These are phyloP conservation scores for Forbesichthys papilliferus DNA, from an alignment of 2,113 vertebrate species.

Conservation along the genomic window DNA sequence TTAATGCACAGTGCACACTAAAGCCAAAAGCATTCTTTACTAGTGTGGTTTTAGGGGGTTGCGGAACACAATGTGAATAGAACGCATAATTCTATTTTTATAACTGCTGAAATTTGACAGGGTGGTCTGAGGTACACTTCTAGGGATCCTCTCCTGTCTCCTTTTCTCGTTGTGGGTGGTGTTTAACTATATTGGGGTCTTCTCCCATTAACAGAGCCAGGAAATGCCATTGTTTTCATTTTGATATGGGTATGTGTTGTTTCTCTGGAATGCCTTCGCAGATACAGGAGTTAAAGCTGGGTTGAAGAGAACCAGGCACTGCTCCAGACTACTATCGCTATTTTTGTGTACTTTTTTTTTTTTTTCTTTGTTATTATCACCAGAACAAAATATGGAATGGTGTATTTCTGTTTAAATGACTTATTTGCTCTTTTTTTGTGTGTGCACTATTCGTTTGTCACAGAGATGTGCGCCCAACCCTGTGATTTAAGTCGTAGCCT, in stretches of 20 bases:
- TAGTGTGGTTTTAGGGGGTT: background rate
- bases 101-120: background rate
- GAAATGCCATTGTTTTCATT: slow-evolving; percentile 51
- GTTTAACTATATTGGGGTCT: background rate
- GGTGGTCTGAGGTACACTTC: background rate
- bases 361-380: background rate
- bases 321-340: background rate
- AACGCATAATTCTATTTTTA: background rate
- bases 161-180: background rate
- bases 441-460: slow-evolving; percentile 10
- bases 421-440: background rate
- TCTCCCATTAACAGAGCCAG: background rate
- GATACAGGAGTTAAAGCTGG: background rate
- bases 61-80: background rate
- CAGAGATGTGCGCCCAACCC: slow-evolving; percentile 47
- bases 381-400: background rate
- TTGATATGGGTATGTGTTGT: slow-evolving; percentile 31
- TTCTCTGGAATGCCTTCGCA: slow-evolving; percentile 11
- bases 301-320: slow-evolving; percentile 13
- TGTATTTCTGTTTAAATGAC: background rate
- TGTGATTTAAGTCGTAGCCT: slow-evolving; percentile 44
- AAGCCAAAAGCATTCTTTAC: slow-evolving; percentile 33
- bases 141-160: background rate
- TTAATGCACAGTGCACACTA: slow-evolving; percentile 30
- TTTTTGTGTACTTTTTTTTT: slow-evolving; percentile 1